Evolutionary conservation across 2,888 invertebrate genomes (phyloP).

Genomic region (Ctena decussata): DNA sequence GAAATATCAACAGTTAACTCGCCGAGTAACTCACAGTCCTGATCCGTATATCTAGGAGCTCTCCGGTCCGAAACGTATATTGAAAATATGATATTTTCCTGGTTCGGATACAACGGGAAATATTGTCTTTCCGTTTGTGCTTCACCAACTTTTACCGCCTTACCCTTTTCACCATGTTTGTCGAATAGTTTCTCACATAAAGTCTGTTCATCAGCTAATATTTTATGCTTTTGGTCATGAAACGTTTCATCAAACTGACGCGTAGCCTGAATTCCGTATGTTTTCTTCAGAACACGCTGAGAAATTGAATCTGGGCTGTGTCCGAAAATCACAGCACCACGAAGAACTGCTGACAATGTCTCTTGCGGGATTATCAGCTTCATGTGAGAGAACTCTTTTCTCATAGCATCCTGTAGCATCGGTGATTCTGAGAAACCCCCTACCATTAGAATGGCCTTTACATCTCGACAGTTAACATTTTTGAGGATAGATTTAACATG

Average conservation of each 20-base stretch:
- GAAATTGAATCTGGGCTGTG: slow-evolving; percentile 20
- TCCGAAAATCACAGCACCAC: slow-evolving; percentile 28
- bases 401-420: slow-evolving; percentile 23
- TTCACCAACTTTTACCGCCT: slow-evolving; percentile 43
- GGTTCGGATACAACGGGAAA: not conserved
- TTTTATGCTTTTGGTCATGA: no score
- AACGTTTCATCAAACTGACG: not conserved
- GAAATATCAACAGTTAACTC: no score
- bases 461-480: not conserved
- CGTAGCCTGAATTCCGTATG: slow-evolving; percentile 17
- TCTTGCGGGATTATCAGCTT: not conserved
- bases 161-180: slow-evolving; percentile 43
- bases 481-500: not conserved
- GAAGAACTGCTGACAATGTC: not conserved
- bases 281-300: slow-evolving; percentile 22
- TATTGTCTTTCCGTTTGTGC: slow-evolving; percentile 39
- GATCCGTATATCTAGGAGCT: slow-evolving; percentile 9
- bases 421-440: slow-evolving; percentile 35
- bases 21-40: no score
- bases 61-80: not conserved
- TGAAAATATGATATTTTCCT: not conserved
- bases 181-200: slow-evolving; percentile 48
- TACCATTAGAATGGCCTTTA: slow-evolving; percentile 14
- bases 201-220: no score
- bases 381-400: slow-evolving; percentile 1